phyloP scores from a whole-genome alignment of 2,888 invertebrate species.

The Pegoplata infirma region DNA sequence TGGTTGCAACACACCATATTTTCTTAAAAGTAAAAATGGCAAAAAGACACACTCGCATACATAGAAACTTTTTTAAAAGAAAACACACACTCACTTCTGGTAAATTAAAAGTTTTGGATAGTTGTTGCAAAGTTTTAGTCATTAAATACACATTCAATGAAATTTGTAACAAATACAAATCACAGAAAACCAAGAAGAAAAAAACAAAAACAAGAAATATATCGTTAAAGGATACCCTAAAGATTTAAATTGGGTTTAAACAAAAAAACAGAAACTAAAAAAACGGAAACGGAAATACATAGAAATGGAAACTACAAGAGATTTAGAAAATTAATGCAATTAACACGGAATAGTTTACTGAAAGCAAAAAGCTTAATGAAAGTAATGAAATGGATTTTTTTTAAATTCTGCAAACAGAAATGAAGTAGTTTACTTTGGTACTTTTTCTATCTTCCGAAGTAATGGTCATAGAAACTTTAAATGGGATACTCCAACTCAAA shows the following conservation, averaged over 20 bases:
- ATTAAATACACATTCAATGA: conserved; percentile 57
- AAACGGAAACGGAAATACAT: no score
- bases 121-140: conserved; percentile 54
- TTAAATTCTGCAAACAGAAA: no score
- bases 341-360: no score
- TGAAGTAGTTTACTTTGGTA: no score
- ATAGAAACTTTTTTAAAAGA: background rate
- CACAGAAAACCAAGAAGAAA: no score
- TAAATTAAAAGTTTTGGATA: conserved; percentile 59
- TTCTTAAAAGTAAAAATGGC: background rate
- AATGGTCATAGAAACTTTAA: no score
- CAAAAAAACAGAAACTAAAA: background rate
- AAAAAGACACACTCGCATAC: no score
- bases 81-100: conserved; percentile 32
- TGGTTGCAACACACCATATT: conserved; percentile 2
- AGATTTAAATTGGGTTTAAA: background rate
- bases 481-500: no score
- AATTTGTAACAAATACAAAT: conserved; percentile 48
- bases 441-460: no score
- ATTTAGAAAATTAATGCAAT: background rate
- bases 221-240: background rate
- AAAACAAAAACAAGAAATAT: background rate
- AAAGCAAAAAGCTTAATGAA: no score
- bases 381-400: no score
- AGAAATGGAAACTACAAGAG: background rate